phyloP scores from a whole-genome alignment of 2,888 invertebrate species.

The Lacanobia wlatinum region DNA sequence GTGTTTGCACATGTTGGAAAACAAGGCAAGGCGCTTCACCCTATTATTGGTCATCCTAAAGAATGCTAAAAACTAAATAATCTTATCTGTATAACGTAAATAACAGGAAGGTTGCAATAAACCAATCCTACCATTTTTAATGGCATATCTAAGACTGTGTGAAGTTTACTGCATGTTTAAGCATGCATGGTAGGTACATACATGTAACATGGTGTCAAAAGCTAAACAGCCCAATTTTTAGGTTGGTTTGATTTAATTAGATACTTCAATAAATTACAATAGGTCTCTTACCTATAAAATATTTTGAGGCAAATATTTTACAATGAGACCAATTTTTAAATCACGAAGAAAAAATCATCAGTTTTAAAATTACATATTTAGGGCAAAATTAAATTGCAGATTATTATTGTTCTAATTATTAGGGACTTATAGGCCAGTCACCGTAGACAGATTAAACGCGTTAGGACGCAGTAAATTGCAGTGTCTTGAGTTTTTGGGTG shows the following conservation, averaged over 20 bases:
- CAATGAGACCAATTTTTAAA: background rate
- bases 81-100: constrained; percentile 49
- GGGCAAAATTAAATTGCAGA: background rate
- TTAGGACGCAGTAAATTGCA: too few relatives aligned
- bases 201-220: background rate
- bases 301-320: background rate
- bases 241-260: background rate
- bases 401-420: background rate
- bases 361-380: too few relatives aligned
- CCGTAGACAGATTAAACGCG: too few relatives aligned
- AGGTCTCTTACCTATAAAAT: too few relatives aligned
- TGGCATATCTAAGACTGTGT: background rate
- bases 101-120: constrained; percentile 14
- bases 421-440: too few relatives aligned
- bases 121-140: constrained; percentile 11
- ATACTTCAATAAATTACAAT: background rate
- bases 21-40: constrained; percentile 43
- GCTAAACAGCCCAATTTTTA: background rate
- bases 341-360: background rate
- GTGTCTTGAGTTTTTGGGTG: too few relatives aligned
- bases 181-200: background rate
- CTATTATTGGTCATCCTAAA: constrained; percentile 51
- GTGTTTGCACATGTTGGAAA: constrained; percentile 33
- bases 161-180: too few relatives aligned
- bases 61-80: constrained; percentile 46